phyloP scores from a whole-genome alignment of 1,140 invertebrate species.

The Drosophila pruinosa region DNA sequence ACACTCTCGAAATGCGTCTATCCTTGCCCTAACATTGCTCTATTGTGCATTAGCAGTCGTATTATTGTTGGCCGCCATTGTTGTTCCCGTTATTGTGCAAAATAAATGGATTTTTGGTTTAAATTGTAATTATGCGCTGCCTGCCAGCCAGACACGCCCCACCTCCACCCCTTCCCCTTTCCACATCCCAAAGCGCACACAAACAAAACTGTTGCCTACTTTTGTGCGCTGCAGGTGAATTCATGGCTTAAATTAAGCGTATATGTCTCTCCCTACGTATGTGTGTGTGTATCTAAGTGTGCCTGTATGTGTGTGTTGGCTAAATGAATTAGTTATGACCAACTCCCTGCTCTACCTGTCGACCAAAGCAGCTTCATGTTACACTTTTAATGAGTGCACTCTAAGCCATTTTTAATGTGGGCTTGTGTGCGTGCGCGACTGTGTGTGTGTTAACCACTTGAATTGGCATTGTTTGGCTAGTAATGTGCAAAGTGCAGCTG shows the following conservation, averaged over 20 bases:
- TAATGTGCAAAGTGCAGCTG: conserved; percentile 14
- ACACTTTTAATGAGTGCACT: conserved; percentile 73
- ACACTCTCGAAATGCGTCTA: not conserved
- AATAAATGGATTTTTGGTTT: conserved; percentile 80
- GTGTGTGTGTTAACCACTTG: conserved; percentile 23
- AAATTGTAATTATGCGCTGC: conserved; percentile 73
- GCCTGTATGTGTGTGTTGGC: conserved; percentile 36
- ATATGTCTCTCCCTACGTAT: not conserved
- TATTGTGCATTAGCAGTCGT: conserved; percentile 57
- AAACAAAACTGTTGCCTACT: conserved; percentile 42
- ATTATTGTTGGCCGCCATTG: conserved; percentile 57
- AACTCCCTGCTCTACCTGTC: conserved; percentile 13
- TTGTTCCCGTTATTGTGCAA: conserved; percentile 68
- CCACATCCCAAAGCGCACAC: not conserved
- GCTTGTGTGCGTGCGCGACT: conserved; percentile 6
- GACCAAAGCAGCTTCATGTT: conserved; percentile 52
- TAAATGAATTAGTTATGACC: conserved; percentile 77
- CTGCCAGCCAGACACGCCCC: conserved; percentile 25
- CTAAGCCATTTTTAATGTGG: conserved; percentile 54
- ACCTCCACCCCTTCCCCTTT: not conserved
- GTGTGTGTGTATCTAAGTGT: not conserved
- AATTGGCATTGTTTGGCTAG: conserved; percentile 33
- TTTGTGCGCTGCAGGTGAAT: conserved; percentile 52
- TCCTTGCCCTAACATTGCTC: conserved; percentile 17
- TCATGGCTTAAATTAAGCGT: conserved; percentile 40